These are phyloP conservation scores for Nibea coibor DNA, from an alignment of 2,113 vertebrate genomes.

Conservation along the genomic window DNA sequence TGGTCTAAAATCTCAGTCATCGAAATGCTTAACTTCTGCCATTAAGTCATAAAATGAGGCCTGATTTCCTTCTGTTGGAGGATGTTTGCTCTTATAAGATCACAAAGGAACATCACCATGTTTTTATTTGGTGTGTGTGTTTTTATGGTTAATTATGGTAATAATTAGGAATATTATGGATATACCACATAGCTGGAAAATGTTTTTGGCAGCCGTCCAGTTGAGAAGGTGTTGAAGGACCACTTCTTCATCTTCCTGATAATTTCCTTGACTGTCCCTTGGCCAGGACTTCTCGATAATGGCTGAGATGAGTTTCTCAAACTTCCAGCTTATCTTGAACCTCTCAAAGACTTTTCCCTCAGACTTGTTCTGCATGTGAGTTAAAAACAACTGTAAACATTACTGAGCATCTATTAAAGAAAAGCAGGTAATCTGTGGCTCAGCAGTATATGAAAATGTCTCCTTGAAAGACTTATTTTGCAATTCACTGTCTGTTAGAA, in stretches of 20 bases:
- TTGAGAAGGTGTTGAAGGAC: conserved; percentile 86
- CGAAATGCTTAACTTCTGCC: not conserved
- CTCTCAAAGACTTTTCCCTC: conserved; percentile 78
- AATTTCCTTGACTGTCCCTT: conserved; percentile 11
- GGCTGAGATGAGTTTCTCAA: conserved; percentile 87
- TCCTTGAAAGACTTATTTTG: not conserved
- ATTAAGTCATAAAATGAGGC: not conserved
- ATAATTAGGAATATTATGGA: not conserved
- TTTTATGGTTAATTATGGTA: not conserved
- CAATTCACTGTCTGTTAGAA: not conserved
- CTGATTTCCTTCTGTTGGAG: too few species aligned
- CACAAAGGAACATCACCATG: not conserved
- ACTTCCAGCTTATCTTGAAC: conserved; percentile 65
- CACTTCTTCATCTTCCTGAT: conserved; percentile 60
- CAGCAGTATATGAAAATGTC: not conserved
- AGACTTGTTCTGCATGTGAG: conserved; percentile 73
- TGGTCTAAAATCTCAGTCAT: not conserved
- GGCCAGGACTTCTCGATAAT: conserved; percentile 92
- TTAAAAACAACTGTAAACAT: not conserved
- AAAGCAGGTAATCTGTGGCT: not conserved
- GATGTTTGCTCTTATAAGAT: not conserved
- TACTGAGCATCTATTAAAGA: not conserved
- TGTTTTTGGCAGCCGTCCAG: conserved; percentile 83
- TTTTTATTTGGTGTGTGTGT: not conserved
- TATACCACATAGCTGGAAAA: conserved; percentile 87